These are phyloP conservation scores for Latrodectus hesperus DNA, from an alignment of 2,888 invertebrate genomes.

Conservation along the genomic window DNA sequence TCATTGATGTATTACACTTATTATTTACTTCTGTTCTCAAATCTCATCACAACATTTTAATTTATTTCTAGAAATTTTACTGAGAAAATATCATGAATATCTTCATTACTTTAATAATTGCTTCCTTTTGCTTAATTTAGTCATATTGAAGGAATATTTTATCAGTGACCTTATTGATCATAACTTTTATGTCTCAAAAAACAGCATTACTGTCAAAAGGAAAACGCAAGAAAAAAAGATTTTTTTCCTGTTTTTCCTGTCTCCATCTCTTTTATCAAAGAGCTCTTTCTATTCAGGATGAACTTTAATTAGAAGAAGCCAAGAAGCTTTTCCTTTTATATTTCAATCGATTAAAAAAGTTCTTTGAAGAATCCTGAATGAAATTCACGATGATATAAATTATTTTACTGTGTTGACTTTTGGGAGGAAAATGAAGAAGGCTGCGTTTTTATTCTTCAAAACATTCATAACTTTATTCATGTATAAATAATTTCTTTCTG, in stretches of 20 bases:
- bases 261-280: slow-evolving; percentile 41
- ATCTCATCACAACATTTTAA: neutral
- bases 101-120: too few species aligned
- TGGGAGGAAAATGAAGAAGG: slow-evolving; percentile 18
- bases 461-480: slow-evolving; percentile 18
- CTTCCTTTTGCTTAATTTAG: neutral
- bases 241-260: slow-evolving; percentile 23
- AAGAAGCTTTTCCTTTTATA: slow-evolving; percentile 46
- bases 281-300: slow-evolving; percentile 24
- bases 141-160: slow-evolving; percentile 36
- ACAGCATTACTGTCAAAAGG: slow-evolving; percentile 12
- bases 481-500: neutral
- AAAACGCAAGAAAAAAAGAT: slow-evolving; percentile 15
- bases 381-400: slow-evolving; percentile 35
- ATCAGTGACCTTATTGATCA: slow-evolving; percentile 40
- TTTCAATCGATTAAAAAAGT: slow-evolving; percentile 50
- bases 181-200: slow-evolving; percentile 13
- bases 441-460: slow-evolving; percentile 8
- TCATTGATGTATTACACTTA: too few species aligned
- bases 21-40: too few species aligned
- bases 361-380: slow-evolving; percentile 46
- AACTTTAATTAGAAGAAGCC: slow-evolving; percentile 59
- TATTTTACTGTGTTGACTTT: slow-evolving; percentile 30
- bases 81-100: too few species aligned
- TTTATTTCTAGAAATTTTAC: neutral